Percentiles rank a stretch among this genome's conserved stretches.
These are phyloP conservation scores for Psococerastis gibbosa DNA, from an alignment of 2,888 invertebrate genomes.

Conservation along the genomic window DNA sequence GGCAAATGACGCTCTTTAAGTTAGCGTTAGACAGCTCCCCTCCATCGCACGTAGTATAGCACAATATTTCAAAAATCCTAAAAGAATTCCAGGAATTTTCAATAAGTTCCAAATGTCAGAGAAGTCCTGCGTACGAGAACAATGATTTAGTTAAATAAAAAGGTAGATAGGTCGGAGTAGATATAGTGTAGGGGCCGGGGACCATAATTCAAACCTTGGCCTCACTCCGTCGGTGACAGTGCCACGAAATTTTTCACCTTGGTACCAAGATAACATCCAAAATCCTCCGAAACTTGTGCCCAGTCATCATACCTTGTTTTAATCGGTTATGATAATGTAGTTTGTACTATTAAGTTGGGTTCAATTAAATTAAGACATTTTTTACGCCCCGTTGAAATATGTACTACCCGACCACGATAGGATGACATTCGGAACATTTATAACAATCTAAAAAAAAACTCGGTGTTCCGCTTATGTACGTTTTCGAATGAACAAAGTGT, in stretches of 20 bases:
- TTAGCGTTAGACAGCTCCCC: too few species aligned
- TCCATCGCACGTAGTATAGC: too few species aligned
- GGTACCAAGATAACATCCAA: neutral
- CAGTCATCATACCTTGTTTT: neutral
- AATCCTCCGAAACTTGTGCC: neutral
- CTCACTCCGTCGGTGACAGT: neutral
- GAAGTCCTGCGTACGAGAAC: neutral
- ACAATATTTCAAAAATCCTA: neutral
- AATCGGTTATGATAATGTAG: too few species aligned
- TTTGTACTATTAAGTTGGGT: too few species aligned
- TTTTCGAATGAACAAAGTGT: too few species aligned
- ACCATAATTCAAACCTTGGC: neutral
- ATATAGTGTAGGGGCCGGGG: neutral
- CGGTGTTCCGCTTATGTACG: too few species aligned
- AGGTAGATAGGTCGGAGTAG: neutral
- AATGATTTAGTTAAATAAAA: neutral
- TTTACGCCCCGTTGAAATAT: too few species aligned
- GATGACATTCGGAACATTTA: too few species aligned
- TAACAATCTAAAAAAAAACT: too few species aligned
- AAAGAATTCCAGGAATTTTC: conserved; percentile 9
- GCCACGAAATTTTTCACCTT: neutral
- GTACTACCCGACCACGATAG: too few species aligned
- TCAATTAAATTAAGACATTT: too few species aligned
- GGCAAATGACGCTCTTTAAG: too few species aligned
- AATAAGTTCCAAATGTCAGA: conserved; percentile 4